Evolutionary conservation across 1,140 invertebrate genomes (phyloP), one percentile per base, ranked within the genome.

Genomic region (Drosophila santomea): DNA sequence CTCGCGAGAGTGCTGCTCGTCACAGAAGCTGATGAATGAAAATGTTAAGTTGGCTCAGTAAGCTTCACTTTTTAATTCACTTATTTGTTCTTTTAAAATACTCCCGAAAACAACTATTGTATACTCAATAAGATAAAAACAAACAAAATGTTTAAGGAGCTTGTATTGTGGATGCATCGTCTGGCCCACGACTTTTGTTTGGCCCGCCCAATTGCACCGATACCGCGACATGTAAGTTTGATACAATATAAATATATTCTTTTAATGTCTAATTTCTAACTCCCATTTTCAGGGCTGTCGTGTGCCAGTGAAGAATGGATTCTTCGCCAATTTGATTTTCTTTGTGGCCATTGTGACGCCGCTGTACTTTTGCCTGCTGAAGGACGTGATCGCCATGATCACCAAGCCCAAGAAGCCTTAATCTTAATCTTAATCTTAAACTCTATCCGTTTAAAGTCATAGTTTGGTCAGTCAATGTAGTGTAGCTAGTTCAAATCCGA

Each of bases 341-440:
- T 90, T 90, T 20, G 59, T 90, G 15, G 79, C 86, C 17, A 76
- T 90, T 11, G 82, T 85, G 6, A 48, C 76, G n/a, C 86, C 86
- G 12, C 68, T 90, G 10, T 90, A 91, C 39, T 72, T 83, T 28
- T 90, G 86, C 48, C 67, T 90, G 41, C 35, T 90, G 35, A 68
- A 66, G 55, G 86, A 90, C 51, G 51, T 78, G 4, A 23, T 90
- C 2, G 68, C 52, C 11, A 56, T 71, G 45, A 20, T 90, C 36
- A 52, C 59, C 0, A 59, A 69, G 2, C 54, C 59, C 23, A 88
- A 76, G 43, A 60, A 45, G 17, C 8, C 45, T 25, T 57, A 44
- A 32, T 2, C 17, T 17, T 57, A 44, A 32, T 2, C 17, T 17
- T 17, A 17, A 17, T 17, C 17, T 17, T 17, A 17, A 17, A 17